These are phyloP conservation scores for Halyomorpha halys DNA, from an alignment of 1,140 invertebrate species.

Conservation along the genomic window DNA sequence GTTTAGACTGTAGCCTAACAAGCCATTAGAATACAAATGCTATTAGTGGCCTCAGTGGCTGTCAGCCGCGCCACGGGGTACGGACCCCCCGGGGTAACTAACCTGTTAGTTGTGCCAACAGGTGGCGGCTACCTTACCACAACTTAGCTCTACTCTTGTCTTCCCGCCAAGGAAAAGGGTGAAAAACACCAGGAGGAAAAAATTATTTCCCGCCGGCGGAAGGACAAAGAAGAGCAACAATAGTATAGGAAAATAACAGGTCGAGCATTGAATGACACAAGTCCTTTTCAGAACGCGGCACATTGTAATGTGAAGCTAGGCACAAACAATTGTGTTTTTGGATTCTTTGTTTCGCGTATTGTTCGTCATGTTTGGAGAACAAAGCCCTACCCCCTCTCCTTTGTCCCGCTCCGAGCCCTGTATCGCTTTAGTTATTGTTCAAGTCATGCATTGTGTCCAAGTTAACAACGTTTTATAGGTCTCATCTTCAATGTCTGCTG, in stretches of 20 bases:
- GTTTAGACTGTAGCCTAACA: no score
- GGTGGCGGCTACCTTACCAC: no score
- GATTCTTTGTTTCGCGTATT: slow-evolving; percentile 32
- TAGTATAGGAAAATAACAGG: slow-evolving; percentile 27
- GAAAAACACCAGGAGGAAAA: slow-evolving; percentile 8
- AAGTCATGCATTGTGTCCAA: slow-evolving; percentile 31
- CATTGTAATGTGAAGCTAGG: slow-evolving; percentile 32
- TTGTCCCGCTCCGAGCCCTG: slow-evolving; percentile 26
- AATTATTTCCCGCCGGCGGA: not conserved
- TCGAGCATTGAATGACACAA: slow-evolving; percentile 29
- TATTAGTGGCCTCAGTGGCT: no score
- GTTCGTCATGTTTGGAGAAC: slow-evolving; percentile 32
- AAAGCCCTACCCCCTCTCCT: slow-evolving; percentile 23
- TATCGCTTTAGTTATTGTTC: slow-evolving; percentile 32
- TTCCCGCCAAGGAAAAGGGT: not conserved
- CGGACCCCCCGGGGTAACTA: no score
- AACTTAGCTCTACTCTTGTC: no score
- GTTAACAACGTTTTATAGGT: slow-evolving; percentile 31
- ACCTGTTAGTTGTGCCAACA: no score
- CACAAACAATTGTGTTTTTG: slow-evolving; percentile 32
- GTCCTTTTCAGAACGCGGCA: slow-evolving; percentile 28
- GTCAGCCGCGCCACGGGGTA: no score
- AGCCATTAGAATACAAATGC: no score
- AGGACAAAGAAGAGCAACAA: slow-evolving; percentile 15
- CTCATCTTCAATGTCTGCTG: slow-evolving; percentile 23